A percentile compares a stretch with the other conserved stretches of the same genome.
Evolutionary conservation across 2,797 vertebrate genomes (phyloP).

Genomic region (Silurus aristotelis): DNA sequence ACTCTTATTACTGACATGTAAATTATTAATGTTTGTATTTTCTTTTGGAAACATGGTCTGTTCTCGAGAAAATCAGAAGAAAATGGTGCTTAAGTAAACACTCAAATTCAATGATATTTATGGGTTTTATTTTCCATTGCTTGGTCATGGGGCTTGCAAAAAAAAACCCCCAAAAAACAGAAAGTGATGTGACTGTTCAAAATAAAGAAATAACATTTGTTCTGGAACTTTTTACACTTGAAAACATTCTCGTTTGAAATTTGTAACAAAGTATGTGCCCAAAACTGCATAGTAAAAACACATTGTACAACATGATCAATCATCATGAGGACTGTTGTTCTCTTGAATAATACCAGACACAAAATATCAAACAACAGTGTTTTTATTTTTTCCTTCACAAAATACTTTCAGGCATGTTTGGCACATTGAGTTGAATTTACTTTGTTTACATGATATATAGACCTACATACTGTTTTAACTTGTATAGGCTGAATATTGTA

Average conservation of each 20-base stretch:
- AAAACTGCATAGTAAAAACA: not conserved
- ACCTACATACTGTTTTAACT: conserved; percentile 36
- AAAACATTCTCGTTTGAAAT: not conserved
- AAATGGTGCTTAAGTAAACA: not conserved
- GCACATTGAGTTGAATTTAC: conserved; percentile 44
- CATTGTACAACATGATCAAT: not conserved
- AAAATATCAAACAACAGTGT: conserved; percentile 12
- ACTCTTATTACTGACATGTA: not conserved
- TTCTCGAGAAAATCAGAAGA: not conserved
- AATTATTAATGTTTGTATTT: not conserved
- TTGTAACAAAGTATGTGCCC: not conserved
- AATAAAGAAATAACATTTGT: not conserved
- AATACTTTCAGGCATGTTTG: conserved; percentile 57
- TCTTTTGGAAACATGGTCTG: not conserved
- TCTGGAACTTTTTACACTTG: not conserved
- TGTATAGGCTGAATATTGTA: conserved; percentile 64
- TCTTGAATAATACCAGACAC: not conserved
- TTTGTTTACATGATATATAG: conserved; percentile 35
- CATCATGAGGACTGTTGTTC: not conserved
- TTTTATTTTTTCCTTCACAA: conserved; percentile 70
- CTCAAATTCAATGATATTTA: not conserved
- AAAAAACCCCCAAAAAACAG: not conserved
- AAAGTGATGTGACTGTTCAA: not conserved
- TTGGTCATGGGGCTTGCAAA: not conserved
- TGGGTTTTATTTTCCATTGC: not conserved